A percentile compares a stretch with the other conserved stretches of the same genome.
These are phyloP conservation scores for Heterodera carotae DNA, from an alignment of 1,140 invertebrate species.

Conservation along the genomic window DNA sequence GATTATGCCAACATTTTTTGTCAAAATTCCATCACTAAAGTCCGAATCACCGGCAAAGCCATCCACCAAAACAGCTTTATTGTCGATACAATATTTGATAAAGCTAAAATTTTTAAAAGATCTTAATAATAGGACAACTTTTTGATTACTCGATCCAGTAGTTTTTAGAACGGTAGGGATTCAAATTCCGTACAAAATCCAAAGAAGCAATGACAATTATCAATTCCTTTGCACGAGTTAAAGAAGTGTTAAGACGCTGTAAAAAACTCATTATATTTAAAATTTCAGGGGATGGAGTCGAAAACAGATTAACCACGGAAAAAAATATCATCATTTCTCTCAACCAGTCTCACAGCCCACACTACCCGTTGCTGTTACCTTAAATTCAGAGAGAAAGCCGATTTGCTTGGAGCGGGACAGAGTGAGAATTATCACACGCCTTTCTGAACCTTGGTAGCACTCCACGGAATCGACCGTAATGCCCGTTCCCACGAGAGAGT, in stretches of 20 bases:
- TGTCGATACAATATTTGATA: conserved; percentile 16
- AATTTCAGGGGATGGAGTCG: too few relatives aligned
- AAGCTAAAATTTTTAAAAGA: conserved; percentile 11
- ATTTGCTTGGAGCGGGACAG: conserved; percentile 31
- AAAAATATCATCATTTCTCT: too few relatives aligned
- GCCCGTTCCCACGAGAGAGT: not conserved
- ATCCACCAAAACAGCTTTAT: conserved; percentile 21
- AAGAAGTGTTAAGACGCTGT: conserved; percentile 44
- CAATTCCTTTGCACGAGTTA: conserved; percentile 42
- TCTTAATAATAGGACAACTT: not conserved
- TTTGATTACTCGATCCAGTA: conserved; percentile 21
- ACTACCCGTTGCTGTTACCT: too few relatives aligned
- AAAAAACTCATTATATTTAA: not conserved
- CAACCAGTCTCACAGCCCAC: too few relatives aligned
- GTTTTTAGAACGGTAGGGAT: conserved; percentile 4
- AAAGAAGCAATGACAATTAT: conserved; percentile 40
- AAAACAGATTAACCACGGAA: too few relatives aligned
- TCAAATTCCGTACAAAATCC: conserved; percentile 15
- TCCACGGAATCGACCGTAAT: conserved; percentile 48
- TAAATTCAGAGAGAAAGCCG: conserved; percentile 36
- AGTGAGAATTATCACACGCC: conserved; percentile 46
- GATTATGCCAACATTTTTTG: not conserved
- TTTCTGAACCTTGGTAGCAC: conserved; percentile 42
- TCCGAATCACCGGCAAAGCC: conserved; percentile 12
- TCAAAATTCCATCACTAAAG: not conserved